These are phyloP conservation scores for Brachionus angularis DNA, from an alignment of 1,140 invertebrate genomes.

Conservation along the genomic window DNA sequence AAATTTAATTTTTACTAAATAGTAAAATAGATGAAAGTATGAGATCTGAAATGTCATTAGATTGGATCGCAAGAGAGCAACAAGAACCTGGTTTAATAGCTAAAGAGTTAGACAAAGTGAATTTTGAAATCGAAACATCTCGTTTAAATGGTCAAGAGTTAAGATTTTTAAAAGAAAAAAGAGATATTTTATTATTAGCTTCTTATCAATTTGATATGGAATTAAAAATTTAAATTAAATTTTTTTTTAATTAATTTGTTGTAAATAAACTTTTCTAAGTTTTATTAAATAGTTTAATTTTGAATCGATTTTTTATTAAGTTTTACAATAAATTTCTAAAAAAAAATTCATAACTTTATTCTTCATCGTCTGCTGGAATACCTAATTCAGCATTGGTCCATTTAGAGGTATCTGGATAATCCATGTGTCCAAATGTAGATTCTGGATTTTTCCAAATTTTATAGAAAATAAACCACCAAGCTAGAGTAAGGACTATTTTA, in stretches of 20 bases:
- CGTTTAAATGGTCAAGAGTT: conserved; percentile 80
- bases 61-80: conserved; percentile 84
- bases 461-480: conserved; percentile 34
- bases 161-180: conserved; percentile 88
- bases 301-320: no score
- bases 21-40: conserved; percentile 82
- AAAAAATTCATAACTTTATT: neutral
- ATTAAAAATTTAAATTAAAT: conserved; percentile 16
- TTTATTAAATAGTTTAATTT: no score
- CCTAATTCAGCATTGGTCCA: conserved; percentile 36
- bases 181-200: conserved; percentile 83
- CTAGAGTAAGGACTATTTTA: conserved; percentile 24
- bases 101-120: conserved; percentile 73
- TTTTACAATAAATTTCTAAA: neutral
- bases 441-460: conserved; percentile 19
- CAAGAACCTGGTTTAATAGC: conserved; percentile 74
- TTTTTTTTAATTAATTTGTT: neutral
- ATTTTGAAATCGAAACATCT: conserved; percentile 81
- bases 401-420: conserved; percentile 41
- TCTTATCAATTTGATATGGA: conserved; percentile 53
- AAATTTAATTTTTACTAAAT: conserved; percentile 63
- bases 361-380: conserved; percentile 33
- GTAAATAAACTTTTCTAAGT: no score
- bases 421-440: conserved; percentile 32
- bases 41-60: conserved; percentile 88